Percentiles rank a stretch among this genome's conserved stretches.
These are phyloP conservation scores for Myocastor coypus DNA, from an alignment of 2,113 vertebrate genomes.

Conservation along the genomic window DNA sequence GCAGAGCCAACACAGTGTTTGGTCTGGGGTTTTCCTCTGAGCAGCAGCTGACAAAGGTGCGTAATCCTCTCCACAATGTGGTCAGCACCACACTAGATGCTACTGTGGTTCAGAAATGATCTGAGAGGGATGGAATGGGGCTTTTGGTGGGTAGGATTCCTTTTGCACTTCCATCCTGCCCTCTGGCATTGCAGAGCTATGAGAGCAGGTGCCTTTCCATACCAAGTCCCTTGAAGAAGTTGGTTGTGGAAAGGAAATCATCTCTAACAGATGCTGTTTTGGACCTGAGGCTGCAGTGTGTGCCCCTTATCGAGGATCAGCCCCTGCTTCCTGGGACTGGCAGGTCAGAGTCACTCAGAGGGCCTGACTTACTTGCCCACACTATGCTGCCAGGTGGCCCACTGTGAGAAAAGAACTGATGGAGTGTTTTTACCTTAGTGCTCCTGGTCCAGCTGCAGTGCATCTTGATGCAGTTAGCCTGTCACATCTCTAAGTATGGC, in stretches of 20 bases:
- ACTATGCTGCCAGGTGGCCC: no score
- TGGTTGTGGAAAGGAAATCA: neutral
- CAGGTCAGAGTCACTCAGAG: rapidly evolving
- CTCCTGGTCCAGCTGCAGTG: neutral
- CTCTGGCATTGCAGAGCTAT: neutral
- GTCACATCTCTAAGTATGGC: neutral
- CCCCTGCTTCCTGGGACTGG: neutral
- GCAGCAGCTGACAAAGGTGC: conserved; percentile 95
- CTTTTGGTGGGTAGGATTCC: neutral
- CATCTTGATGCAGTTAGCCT: neutral
- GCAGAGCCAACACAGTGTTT: conserved; percentile 98
- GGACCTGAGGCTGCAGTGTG: neutral
- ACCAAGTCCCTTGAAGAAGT: neutral
- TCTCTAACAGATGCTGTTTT: neutral
- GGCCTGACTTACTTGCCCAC: neutral
- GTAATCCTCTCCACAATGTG: rapidly evolving
- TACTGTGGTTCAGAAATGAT: rapidly evolving
- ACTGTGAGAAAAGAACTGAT: neutral
- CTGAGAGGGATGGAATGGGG: rapidly evolving
- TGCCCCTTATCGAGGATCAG: neutral
- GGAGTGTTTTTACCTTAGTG: neutral
- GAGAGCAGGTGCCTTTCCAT: neutral
- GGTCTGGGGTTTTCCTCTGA: conserved; percentile 96
- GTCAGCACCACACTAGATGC: rapidly evolving
- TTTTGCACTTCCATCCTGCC: neutral